A percentile compares a stretch with the other conserved stretches of the same genome.
phyloP scores from a whole-genome alignment of 2,888 invertebrate species.

The Orchesellides sinensis region DNA sequence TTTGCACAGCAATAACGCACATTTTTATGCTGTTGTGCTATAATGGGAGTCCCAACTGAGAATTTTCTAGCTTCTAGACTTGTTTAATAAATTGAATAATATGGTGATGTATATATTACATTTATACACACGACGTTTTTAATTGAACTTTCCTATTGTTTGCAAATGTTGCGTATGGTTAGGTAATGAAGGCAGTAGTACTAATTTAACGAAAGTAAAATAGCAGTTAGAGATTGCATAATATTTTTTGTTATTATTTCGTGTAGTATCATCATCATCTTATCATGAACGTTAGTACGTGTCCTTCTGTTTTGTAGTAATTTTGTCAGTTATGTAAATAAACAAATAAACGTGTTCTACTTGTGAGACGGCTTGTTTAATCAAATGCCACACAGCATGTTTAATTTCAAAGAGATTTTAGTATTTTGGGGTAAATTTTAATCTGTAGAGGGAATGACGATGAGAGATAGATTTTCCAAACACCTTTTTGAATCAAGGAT shows the following conservation, averaged over 20 bases:
- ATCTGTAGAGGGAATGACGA: neutral
- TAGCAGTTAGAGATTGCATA: constrained; percentile 8
- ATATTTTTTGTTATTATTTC: constrained; percentile 19
- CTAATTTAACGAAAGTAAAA: neutral
- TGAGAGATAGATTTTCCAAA: neutral
- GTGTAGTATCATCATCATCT: neutral
- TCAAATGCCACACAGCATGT: no score
- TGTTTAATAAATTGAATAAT: constrained; percentile 14
- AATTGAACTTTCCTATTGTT: constrained; percentile 65
- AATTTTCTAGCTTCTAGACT: constrained; percentile 46
- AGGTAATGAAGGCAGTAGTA: constrained; percentile 11
- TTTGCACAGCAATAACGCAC: constrained; percentile 22
- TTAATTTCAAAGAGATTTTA: no score
- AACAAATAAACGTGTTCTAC: neutral
- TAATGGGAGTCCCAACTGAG: constrained; percentile 63
- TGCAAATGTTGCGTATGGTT: constrained; percentile 60
- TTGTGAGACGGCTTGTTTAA: no score
- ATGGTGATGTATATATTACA: neutral
- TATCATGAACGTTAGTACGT: neutral
- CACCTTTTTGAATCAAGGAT: constrained; percentile 41
- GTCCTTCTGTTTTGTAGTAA: constrained; percentile 12
- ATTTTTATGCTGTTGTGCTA: neutral
- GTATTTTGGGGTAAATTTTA: no score
- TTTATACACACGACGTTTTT: constrained; percentile 27
- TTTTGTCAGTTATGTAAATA: no score